A percentile compares a stretch with the other conserved stretches of the same genome.
These are phyloP conservation scores for Calephelis perditalis DNA, from an alignment of 2,888 invertebrate species.

Conservation along the genomic window DNA sequence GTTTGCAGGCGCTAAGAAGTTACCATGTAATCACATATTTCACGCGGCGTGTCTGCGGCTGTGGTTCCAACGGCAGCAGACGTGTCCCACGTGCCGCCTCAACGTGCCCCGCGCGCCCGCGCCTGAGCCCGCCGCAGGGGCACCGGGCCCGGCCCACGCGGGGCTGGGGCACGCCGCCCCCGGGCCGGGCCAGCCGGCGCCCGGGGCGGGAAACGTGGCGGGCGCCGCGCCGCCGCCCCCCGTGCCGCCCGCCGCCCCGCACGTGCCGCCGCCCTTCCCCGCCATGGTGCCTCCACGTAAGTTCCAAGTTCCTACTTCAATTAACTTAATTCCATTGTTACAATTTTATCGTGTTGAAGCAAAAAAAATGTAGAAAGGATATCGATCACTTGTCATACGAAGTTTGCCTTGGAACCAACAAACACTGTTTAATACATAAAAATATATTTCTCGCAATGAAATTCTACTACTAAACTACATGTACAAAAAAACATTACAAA, in stretches of 20 bases:
- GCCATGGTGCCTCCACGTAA: conserved; percentile 60
- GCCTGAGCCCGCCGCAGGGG: conserved; percentile 40
- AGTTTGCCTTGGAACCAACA: too few species aligned
- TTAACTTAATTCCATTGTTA: too few species aligned
- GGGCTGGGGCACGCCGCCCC: conserved; percentile 37
- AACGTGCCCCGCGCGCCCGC: conserved; percentile 83
- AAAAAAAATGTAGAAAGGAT: too few species aligned
- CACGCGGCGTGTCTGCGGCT: conserved; percentile 97
- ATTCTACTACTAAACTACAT: too few species aligned
- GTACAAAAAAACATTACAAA: too few species aligned
- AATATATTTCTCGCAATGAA: too few species aligned
- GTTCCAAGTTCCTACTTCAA: conserved; percentile 21
- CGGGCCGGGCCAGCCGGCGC: conserved; percentile 30
- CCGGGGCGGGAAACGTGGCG: conserved; percentile 29
- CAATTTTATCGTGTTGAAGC: too few species aligned
- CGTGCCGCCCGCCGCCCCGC: conserved; percentile 34
- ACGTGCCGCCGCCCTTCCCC: conserved; percentile 53
- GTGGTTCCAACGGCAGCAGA: conserved; percentile 99
- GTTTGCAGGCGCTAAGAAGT: conserved; percentile 87
- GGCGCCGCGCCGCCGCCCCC: conserved; percentile 29
- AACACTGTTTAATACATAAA: too few species aligned
- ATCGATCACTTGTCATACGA: too few species aligned
- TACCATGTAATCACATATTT: conserved; percentile 99
- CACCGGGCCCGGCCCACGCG: conserved; percentile 34
- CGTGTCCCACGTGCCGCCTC: conserved; percentile 98